Evolutionary conservation across 2,113 vertebrate genomes (phyloP).

Genomic region (Carettochelys insculpta): DNA sequence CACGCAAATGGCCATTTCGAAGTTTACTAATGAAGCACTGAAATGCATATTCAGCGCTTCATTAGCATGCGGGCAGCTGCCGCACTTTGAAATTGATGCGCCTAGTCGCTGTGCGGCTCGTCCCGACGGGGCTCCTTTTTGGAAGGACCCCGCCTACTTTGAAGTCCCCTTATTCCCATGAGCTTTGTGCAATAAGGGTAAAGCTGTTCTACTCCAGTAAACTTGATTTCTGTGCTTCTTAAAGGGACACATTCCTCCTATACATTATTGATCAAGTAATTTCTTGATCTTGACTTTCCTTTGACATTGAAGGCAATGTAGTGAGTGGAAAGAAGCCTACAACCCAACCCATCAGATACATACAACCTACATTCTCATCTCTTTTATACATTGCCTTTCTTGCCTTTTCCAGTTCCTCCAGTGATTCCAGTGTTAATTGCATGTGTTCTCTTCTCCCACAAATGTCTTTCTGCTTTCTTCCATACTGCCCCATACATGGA

Average conservation of each 20-base stretch:
- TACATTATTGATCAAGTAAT: constrained; percentile 47
- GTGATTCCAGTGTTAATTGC: not conserved
- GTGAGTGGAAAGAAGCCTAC: constrained; percentile 13
- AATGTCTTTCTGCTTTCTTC: constrained; percentile 15
- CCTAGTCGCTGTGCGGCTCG: too few species aligned
- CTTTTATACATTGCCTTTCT: not conserved
- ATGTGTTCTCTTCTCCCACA: not conserved
- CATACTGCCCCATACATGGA: not conserved
- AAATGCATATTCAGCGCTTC: too few species aligned
- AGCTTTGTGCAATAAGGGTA: constrained; percentile 42
- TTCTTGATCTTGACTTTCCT: constrained; percentile 30
- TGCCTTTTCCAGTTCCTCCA: constrained; percentile 7
- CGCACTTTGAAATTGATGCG: too few species aligned
- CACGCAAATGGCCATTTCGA: too few species aligned
- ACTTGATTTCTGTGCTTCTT: constrained; percentile 35
- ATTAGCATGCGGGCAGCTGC: too few species aligned
- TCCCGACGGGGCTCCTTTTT: too few species aligned
- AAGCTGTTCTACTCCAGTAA: constrained; percentile 46
- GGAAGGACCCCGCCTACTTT: too few species aligned
- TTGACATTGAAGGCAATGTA: not conserved
- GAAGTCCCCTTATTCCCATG: too few species aligned
- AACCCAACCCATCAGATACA: constrained; percentile 25
- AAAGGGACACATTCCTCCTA: constrained; percentile 18
- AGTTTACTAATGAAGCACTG: too few species aligned
- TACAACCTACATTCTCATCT: too few species aligned